Conservation (phyloP, 2,113 vertebrate genomes). For the Coracopsis vasa region DNA sequence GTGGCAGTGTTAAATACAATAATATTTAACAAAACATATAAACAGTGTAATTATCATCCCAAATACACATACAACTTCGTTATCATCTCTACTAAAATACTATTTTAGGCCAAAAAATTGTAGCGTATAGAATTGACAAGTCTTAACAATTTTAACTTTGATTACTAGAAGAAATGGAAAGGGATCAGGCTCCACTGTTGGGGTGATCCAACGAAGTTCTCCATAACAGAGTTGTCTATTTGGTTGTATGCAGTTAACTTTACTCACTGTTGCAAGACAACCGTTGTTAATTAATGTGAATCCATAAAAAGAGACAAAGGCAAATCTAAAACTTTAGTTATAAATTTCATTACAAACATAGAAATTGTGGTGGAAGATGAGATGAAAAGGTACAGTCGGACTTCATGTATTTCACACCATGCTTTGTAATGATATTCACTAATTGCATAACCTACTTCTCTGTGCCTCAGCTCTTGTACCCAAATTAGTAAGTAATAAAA, state of each 20-base stretch:
- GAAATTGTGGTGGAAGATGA: neutral
- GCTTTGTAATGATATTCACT: neutral
- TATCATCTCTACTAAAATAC: neutral
- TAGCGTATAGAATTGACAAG: rapidly evolving
- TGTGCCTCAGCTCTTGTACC: neutral
- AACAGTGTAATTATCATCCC: neutral
- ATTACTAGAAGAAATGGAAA: neutral
- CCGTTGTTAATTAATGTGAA: neutral
- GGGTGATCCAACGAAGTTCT: neutral
- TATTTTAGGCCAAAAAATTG: neutral
- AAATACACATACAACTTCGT: neutral
- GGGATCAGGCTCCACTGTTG: neutral
- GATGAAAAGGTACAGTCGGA: neutral
- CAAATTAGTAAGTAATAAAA: neutral
- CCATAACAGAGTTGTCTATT: neutral
- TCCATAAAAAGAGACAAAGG: neutral
- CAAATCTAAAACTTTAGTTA: neutral
- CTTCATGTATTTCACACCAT: neutral
- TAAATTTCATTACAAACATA: neutral
- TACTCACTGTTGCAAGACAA: neutral
- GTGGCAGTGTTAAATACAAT: neutral
- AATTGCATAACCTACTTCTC: neutral
- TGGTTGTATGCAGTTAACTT: neutral
- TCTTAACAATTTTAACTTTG: neutral
- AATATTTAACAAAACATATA: neutral